Evolutionary conservation across 2,888 invertebrate species (phyloP), one percentile per base, ranked within the genome.

Genomic region (Polyommatus icarus): DNA sequence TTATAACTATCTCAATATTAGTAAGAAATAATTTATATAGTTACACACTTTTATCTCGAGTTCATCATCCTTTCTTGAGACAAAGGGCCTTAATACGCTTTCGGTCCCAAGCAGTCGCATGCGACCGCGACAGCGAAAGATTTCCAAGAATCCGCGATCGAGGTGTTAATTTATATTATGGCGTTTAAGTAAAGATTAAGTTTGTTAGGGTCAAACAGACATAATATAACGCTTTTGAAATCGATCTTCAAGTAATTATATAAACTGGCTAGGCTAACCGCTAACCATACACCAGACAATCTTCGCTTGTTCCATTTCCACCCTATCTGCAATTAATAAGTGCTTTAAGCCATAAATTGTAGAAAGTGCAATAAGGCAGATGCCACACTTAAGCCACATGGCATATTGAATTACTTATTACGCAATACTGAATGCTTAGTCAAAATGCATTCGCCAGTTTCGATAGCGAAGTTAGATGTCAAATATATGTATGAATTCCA

Each of bases 341-440:
- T 24, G 24, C 54, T 18, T 15, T 61, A 61, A 61, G 20, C 59
- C 59, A 61, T 61, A 61, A 61, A 61, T 61, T 61, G 12, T 61
- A 61, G 61, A 61, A 61, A 61, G 61, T 61, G 61, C 61, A 61
- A 24, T 61, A 61, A 24, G 61, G 61, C 61, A 61, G 61, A 61
- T 61, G 61, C 61, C 20, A 59, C 59, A 59, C 59, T 61, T 24
- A 61, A 61, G 61, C 61, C 12, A 61, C 24, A 61, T 20, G 61
- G 61, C 24, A 59, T 59, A 59, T 20, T 2, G 24, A 20, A 61
- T 59, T 36, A 36, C 7, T 36, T 36, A 36, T 7, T 24, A 61
- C 24, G 61, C 61, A 61, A 61, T 61, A 18, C 5, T 12, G 54
- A 54, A 12, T 54, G 54, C 18, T 54, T 54, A 54, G 54, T 54